Evolutionary conservation across 1,140 invertebrate species (phyloP), one percentile per base, ranked within the genome.

Genomic region (Ostrea edulis): DNA sequence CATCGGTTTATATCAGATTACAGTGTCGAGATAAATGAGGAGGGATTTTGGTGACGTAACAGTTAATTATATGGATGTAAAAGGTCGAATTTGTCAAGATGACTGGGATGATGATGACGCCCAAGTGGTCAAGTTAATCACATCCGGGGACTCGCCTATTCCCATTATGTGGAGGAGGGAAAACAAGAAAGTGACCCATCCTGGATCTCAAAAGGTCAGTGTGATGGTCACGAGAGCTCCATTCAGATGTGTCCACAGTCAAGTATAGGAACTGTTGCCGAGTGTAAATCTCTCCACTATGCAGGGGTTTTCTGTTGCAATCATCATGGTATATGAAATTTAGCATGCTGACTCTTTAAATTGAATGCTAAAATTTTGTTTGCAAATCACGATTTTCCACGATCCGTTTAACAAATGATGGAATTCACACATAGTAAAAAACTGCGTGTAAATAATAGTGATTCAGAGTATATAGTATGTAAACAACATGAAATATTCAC

Each of bases 21-120:
- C 53, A 86, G 62, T 62, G 11, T 91, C 2, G 65, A 82, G n/a
- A 22, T 91, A 0, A 53, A 68, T 58, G 89, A 62, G 58, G 0
- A 62, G 25, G 29, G 29, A 82, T 44, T 87, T 82, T 25, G 89
- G 92, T 17, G 88, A 87, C n/a, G 65, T 92, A 8, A 81, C 68
- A 29, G 58, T 91, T 17, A 77, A 58, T 17, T 91, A 87, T 55
- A 82, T 84, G 44, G 87, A 71, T 51, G 83, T 89, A 12, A 82
- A 85, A 17, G 92, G 92, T n/a, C 82, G 82, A 14, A 89, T 93
- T 29, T 92, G 92, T 84, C n/a, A 20, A 52, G 88, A 90, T 71
- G 85, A 82, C 3, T 92, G 90, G 89, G 86, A 89, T 77, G 87
- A 91, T 20, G 88, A 86, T 5, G 89, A 91, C 68, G 92, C 92